These are phyloP conservation scores for Centruroides vittatus DNA, from an alignment of 1,140 invertebrate species.

Conservation along the genomic window DNA sequence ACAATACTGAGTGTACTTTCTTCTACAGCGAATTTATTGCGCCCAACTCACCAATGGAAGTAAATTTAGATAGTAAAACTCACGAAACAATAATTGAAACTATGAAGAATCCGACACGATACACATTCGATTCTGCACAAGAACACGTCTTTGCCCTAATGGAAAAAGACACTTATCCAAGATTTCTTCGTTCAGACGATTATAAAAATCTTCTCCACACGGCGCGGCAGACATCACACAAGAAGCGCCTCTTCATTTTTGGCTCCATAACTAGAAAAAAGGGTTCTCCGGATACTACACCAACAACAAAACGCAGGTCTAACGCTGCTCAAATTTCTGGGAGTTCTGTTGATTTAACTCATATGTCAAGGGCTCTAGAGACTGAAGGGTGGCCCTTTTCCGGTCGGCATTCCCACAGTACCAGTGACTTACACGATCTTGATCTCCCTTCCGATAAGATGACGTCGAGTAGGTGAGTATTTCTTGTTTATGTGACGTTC, in stretches of 20 bases:
- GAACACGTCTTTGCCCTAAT: slow-evolving; percentile 94
- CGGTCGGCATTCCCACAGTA: slow-evolving; percentile 37
- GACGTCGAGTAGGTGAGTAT: slow-evolving; percentile 39
- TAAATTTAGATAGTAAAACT: slow-evolving; percentile 96
- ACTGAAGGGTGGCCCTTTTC: slow-evolving; percentile 3
- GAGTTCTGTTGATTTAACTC: slow-evolving; percentile 17
- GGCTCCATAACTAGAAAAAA: slow-evolving; percentile 62
- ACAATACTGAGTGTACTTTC: background rate
- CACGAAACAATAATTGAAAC: slow-evolving; percentile 79
- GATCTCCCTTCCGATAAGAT: slow-evolving; percentile 26
- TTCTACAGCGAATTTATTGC: slow-evolving; percentile 77
- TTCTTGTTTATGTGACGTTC: slow-evolving; percentile 8
- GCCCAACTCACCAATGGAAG: slow-evolving; percentile 85
- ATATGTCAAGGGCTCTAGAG: slow-evolving; percentile 8
- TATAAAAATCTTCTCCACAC: slow-evolving; percentile 73
- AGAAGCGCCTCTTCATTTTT: slow-evolving; percentile 79
- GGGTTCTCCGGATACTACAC: slow-evolving; percentile 47
- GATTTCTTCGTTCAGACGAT: slow-evolving; percentile 88
- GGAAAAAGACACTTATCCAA: slow-evolving; percentile 96
- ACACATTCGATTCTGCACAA: slow-evolving; percentile 80
- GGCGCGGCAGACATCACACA: slow-evolving; percentile 72
- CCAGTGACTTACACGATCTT: slow-evolving; percentile 48
- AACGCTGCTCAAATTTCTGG: slow-evolving; percentile 20
- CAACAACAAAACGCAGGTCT: slow-evolving; percentile 18
- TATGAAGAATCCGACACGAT: slow-evolving; percentile 61